These are phyloP conservation scores for Chaenodraco wilsoni DNA, from an alignment of 2,797 vertebrate genomes.

Conservation along the genomic window DNA sequence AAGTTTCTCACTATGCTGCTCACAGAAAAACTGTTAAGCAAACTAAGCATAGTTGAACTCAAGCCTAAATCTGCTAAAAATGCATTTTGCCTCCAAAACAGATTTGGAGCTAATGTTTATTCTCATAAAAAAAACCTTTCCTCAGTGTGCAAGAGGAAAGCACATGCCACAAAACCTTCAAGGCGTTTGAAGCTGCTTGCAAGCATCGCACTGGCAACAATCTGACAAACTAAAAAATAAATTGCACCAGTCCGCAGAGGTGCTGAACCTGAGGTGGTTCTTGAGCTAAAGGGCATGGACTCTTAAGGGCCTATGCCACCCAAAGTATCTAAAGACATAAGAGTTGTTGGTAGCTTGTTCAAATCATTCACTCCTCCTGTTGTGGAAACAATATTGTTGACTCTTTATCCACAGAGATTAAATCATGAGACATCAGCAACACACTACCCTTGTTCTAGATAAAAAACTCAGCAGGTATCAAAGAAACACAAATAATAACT, in stretches of 20 bases:
- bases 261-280: slow-evolving; percentile 22
- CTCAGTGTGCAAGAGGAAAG: slow-evolving; percentile 28
- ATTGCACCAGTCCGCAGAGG: slow-evolving; percentile 16
- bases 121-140: slow-evolving; percentile 45
- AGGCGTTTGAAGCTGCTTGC: slow-evolving; percentile 50
- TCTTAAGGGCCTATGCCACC: not conserved
- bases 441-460: slow-evolving; percentile 26
- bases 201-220: slow-evolving; percentile 41
- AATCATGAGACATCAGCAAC: slow-evolving; percentile 24
- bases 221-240: not conserved
- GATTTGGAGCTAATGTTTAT: slow-evolving; percentile 59
- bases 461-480: slow-evolving; percentile 45
- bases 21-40: slow-evolving; percentile 30
- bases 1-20: slow-evolving; percentile 13
- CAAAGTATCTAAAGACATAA: slow-evolving; percentile 10
- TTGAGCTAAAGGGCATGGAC: not conserved
- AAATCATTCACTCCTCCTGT: slow-evolving; percentile 15
- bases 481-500: slow-evolving; percentile 26
- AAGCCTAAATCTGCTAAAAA: slow-evolving; percentile 47
- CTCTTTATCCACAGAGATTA: slow-evolving; percentile 26
- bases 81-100: slow-evolving; percentile 58
- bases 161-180: slow-evolving; percentile 46
- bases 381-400: slow-evolving; percentile 6
- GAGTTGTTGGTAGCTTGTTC: not conserved
- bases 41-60: slow-evolving; percentile 47